Evolutionary conservation across 2,113 vertebrate genomes (phyloP), one percentile per base, ranked within the genome.

Genomic region (Isichthys henryi): DNA sequence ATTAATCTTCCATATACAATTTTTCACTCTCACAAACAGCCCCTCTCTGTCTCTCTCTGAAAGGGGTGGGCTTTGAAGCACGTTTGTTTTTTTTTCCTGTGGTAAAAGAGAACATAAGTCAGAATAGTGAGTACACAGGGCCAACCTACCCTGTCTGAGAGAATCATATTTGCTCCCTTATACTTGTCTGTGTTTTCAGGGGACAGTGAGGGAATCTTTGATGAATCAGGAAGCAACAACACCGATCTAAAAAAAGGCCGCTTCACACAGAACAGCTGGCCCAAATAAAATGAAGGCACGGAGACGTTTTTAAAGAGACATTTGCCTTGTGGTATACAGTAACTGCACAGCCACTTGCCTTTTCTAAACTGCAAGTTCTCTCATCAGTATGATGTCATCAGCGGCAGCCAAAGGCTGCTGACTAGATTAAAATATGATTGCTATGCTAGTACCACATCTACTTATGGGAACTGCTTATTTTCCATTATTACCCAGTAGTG

Each of bases 351-450:
- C 97, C 99, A 98, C 6, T 43, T 19, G 17, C 15, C 2, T 99
- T 46, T 99, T 80, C 98, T 98, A 94, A 99, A 99, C 95, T 99
- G 98, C 90, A 99, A 96, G 92, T 99, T 98, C 77, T 99, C 98
- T 0, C 98, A 98, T 99, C 90, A 99, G 94, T 98, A 99, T 99
- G 87, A 99, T 99, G 91, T 99, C 98, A 88, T 99, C 98, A 62
- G 99, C 98, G 2, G 98, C 99, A 2, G 98, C 98, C 83, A 99
- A 93, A 49, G 99, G 8, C 23, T 84, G 45, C 3, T 48, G 8
- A 11, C 17, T 84, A 23, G 7, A n/a, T 23, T 82, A 82, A 45
- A 82, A 82, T 21, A 3, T 43, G 23, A n/a, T n/a, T n/a, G n/a
- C n/a, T n/a, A n/a, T n/a, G n/a, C n/a, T n/a, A n/a, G 74, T 80